Conservation (phyloP, 2,113 vertebrate genomes). For the Gambusia holbrooki region DNA sequence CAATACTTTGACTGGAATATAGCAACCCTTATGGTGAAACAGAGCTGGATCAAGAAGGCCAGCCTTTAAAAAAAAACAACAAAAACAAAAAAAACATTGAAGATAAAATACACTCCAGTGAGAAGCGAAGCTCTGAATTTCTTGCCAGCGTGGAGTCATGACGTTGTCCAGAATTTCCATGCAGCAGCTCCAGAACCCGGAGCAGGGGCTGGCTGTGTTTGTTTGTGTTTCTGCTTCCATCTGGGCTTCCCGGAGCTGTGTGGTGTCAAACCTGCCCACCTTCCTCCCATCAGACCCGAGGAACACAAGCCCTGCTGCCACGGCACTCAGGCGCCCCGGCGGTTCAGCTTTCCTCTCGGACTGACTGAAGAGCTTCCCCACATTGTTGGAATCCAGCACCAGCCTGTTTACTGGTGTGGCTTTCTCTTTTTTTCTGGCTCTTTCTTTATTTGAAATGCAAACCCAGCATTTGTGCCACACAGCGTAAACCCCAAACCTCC, state of each 20-base stretch:
- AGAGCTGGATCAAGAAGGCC: background rate
- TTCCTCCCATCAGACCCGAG: slow-evolving; percentile 56
- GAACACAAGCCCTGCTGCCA: slow-evolving; percentile 53
- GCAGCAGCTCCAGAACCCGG: slow-evolving; percentile 29
- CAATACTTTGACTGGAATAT: background rate
- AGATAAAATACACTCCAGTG: slow-evolving; percentile 57
- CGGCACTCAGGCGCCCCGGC: slow-evolving; percentile 46
- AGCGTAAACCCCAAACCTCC: background rate
- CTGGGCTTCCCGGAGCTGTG: slow-evolving; percentile 62
- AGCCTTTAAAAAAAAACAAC: background rate
- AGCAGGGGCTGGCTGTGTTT: slow-evolving; percentile 58
- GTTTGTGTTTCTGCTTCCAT: slow-evolving; percentile 67
- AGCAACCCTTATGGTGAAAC: background rate
- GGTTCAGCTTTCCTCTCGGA: slow-evolving; percentile 66
- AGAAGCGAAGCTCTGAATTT: slow-evolving; percentile 55
- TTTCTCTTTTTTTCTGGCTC: slow-evolving; percentile 34
- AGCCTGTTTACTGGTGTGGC: slow-evolving; percentile 73
- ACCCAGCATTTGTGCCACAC: slow-evolving; percentile 12
- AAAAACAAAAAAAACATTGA: slow-evolving; percentile 9
- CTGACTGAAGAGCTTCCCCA: slow-evolving; percentile 70
- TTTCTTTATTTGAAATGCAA: slow-evolving; percentile 29
- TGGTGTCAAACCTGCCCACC: slow-evolving; percentile 56
- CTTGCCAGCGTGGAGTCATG: slow-evolving; percentile 58
- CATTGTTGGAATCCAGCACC: slow-evolving; percentile 79
- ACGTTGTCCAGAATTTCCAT: slow-evolving; percentile 63